Conservation (phyloP, 2,888 invertebrate genomes). For the Salticus scenicus region DNA sequence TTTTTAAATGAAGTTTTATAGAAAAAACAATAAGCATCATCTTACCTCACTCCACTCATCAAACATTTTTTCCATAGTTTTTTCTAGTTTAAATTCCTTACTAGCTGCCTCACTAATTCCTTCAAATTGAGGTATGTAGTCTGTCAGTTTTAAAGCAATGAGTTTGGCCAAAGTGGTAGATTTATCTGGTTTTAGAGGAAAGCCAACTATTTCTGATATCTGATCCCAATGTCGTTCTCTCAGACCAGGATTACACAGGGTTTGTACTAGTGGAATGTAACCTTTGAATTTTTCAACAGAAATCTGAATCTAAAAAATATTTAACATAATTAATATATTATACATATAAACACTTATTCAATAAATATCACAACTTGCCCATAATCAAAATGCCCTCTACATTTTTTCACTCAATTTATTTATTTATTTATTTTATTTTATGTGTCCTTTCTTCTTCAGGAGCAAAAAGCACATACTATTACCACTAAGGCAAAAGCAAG, state of each 20-base stretch:
- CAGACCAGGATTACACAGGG: slow-evolving; percentile 94
- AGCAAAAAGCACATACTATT: too few species aligned
- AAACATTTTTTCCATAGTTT: slow-evolving; percentile 90
- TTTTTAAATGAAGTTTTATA: too few species aligned
- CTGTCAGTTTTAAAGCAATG: slow-evolving; percentile 89
- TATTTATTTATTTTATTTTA: too few species aligned
- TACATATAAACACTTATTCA: not conserved
- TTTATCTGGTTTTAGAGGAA: slow-evolving; percentile 88
- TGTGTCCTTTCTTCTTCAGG: too few species aligned
- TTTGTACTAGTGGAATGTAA: slow-evolving; percentile 90
- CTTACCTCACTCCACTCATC: slow-evolving; percentile 84
- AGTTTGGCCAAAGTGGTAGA: slow-evolving; percentile 89
- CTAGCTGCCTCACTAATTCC: slow-evolving; percentile 94
- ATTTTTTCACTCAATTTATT: too few species aligned
- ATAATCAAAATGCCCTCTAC: too few species aligned
- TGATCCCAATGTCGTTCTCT: slow-evolving; percentile 90
- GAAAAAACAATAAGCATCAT: too few species aligned
- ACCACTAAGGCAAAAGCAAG: too few species aligned
- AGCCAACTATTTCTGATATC: slow-evolving; percentile 95
- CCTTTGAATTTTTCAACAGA: slow-evolving; percentile 90
- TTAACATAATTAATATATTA: not conserved
- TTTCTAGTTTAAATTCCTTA: slow-evolving; percentile 95
- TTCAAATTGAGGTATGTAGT: slow-evolving; percentile 92
- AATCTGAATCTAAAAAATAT: slow-evolving; percentile 78
- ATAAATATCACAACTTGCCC: too few species aligned